Base-by-base conservation (phyloP, 2,888 invertebrate species). In the Parascotia fuliginaria region DNA sequence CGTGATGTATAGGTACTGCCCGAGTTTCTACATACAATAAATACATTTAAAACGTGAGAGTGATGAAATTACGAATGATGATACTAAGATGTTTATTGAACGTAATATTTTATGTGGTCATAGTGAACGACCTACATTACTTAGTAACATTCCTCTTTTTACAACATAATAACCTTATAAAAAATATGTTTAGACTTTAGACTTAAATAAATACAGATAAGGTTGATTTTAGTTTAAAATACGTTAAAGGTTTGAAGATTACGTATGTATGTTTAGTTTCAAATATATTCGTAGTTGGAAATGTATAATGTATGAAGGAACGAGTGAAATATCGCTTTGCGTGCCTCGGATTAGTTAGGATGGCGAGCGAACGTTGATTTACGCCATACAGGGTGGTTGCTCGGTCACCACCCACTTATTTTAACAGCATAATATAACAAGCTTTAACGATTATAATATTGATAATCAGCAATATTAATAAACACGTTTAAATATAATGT, bases 241-340 rank as follows among this genome's bases (percentile, higher is more conserved):
- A 60, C 24, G 9, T 15, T 9, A n/a, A 9, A 27, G 14, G 33
- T 12, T 51, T 37, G 36, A 9, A 42, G 31, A 44, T 46, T 37
- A 52, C 45, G 53, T 55, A 58, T 55, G 53, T 63, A 40, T 37
- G 61, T 71, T 63, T 65, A 69, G 60, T 66, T 74, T 67, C 63
- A 65, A 72, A 64, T 65, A 70, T 70, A 73, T 70, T 65, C 67
- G 61, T 67, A 70, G 70, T 59, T 53, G 51, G 55, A 54, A 67
- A 77, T 73, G 73, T 76, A 70, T 73, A 66, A 79, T 77, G 74
- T 75, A 78, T 73, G 73, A 72, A 70, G 75, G 70, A 70, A 72
- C 50, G 69, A 61, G 77, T 81, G 79, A 85, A 85, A 83, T 87
- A 86, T 85, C 70, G 77, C 78, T 71, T 89, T 67, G 87, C 89